Conservation (phyloP, 2,888 invertebrate species). For the Lottia scabra region DNA sequence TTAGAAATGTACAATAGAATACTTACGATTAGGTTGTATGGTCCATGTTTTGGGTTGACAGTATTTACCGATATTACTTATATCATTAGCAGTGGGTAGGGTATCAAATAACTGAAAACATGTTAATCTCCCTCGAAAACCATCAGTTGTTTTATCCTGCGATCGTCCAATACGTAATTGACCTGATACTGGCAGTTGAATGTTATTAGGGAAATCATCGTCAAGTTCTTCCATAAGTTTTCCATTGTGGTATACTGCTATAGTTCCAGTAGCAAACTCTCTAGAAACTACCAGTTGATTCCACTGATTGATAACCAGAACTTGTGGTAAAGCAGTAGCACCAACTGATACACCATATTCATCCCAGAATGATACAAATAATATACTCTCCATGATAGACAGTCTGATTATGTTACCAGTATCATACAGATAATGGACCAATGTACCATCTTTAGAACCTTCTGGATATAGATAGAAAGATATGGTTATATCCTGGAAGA, state of each 20-base stretch:
- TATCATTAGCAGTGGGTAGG: constrained; percentile 20
- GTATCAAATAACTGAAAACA: constrained; percentile 40
- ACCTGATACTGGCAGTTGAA: constrained; percentile 36
- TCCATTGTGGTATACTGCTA: constrained; percentile 39
- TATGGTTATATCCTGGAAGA: constrained; percentile 31
- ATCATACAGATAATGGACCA: constrained; percentile 32
- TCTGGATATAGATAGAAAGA: constrained; percentile 31
- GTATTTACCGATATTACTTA: constrained; percentile 22
- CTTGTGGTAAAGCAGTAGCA: constrained; percentile 33
- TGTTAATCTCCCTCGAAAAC: constrained; percentile 34
- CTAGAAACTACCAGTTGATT: constrained; percentile 40
- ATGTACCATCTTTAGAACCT: constrained; percentile 21
- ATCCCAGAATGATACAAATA: constrained; percentile 46
- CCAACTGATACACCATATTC: constrained; percentile 45
- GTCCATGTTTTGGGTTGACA: constrained; percentile 38
- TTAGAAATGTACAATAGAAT: background rate
- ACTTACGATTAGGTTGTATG: constrained; percentile 32
- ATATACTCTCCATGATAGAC: constrained; percentile 29
- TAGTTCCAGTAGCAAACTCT: constrained; percentile 35
- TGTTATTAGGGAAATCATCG: constrained; percentile 43
- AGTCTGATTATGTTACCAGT: constrained; percentile 33
- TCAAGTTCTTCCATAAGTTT: constrained; percentile 35
- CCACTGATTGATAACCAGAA: constrained; percentile 34
- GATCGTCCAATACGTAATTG: constrained; percentile 33
- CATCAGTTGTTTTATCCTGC: constrained; percentile 22